Evolutionary conservation across 1,140 invertebrate genomes (phyloP).

Genomic region (Tetramorium simillimum): DNA sequence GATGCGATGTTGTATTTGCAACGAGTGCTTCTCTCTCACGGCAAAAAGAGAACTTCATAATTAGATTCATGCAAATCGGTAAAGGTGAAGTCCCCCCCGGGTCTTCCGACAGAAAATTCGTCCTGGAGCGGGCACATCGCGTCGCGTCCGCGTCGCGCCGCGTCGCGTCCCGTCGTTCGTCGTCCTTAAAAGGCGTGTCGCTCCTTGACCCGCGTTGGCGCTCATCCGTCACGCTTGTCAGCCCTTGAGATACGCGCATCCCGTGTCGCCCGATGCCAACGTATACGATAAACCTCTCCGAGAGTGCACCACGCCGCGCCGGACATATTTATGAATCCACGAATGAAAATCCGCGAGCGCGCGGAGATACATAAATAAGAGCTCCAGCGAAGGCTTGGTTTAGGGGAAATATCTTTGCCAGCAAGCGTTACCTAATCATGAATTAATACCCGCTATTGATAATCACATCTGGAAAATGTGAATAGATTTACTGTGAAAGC

Average conservation of each 20-base stretch:
- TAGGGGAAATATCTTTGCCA: neutral
- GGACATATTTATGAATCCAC: constrained; percentile 65
- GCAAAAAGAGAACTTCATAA: constrained; percentile 44
- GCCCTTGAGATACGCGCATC: constrained; percentile 62
- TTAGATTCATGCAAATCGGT: constrained; percentile 58
- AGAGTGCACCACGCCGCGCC: constrained; percentile 46
- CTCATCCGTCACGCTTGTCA: constrained; percentile 71
- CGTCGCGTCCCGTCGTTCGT: constrained; percentile 27
- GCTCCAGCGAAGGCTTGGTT: constrained; percentile 8
- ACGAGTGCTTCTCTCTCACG: constrained; percentile 19
- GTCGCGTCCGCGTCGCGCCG: constrained; percentile 1
- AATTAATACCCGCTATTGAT: neutral
- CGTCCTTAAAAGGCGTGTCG: constrained; percentile 66
- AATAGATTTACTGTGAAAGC: neutral
- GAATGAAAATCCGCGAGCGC: constrained; percentile 28
- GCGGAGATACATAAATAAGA: constrained; percentile 36
- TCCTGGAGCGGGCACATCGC: constrained; percentile 40
- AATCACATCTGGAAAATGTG: neutral
- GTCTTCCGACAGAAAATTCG: constrained; percentile 67
- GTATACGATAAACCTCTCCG: constrained; percentile 35
- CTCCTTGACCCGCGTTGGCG: constrained; percentile 68
- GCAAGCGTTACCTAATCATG: neutral
- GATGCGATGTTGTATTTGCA: neutral
- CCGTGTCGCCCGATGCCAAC: constrained; percentile 38
- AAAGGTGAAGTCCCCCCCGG: constrained; percentile 34